phyloP scores from a whole-genome alignment of 2,113 vertebrate species.

The Dasyprocta punctata region DNA sequence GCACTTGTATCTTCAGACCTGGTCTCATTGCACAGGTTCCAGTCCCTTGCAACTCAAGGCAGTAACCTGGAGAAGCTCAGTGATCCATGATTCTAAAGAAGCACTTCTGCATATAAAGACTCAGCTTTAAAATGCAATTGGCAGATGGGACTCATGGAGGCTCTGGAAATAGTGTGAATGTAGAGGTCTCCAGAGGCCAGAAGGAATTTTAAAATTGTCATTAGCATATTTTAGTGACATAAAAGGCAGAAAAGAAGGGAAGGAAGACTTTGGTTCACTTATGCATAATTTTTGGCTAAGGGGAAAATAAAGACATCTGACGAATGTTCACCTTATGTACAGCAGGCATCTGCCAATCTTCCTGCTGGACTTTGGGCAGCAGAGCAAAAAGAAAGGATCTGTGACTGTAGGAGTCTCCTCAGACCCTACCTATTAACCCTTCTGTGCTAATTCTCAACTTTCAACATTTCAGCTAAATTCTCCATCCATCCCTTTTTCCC shows the following conservation, averaged over 20 bases:
- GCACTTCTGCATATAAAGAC: background rate
- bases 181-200: constrained; percentile 64
- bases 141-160: constrained; percentile 37
- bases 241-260: constrained; percentile 24
- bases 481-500: background rate
- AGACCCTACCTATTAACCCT: background rate
- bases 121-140: constrained; percentile 52
- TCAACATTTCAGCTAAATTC: background rate
- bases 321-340: background rate
- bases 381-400: background rate
- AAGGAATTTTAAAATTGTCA: constrained; percentile 75
- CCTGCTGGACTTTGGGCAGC: background rate
- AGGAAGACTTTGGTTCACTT: background rate
- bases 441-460: background rate
- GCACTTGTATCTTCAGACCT: too few relatives aligned
- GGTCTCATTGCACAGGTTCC: background rate
- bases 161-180: constrained; percentile 64
- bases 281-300: background rate
- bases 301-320: background rate
- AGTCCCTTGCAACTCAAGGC: background rate
- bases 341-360: background rate
- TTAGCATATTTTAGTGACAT: constrained; percentile 81
- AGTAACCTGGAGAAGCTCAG: background rate
- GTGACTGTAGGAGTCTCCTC: background rate
- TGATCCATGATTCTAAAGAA: background rate